Base-by-base conservation (phyloP, 2,888 invertebrate genomes). In the Nomada hirtipes region DNA sequence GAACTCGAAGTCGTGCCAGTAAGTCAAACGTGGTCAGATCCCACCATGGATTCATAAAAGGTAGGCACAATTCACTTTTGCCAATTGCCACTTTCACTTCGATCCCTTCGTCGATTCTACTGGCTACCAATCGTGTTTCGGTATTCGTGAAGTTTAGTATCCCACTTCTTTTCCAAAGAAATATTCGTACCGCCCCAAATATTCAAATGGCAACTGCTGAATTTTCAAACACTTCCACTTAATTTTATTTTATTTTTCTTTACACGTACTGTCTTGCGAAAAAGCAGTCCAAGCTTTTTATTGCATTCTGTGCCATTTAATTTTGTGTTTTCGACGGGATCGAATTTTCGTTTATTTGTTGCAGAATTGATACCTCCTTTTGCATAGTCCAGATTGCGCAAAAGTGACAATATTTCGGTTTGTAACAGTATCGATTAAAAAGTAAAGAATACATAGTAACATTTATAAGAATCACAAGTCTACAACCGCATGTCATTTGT, bases 41-140 rank as follows among this genome's bases (percentile, higher is more conserved):
- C 89, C 89, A 89, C 89, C 86, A 82, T 83, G 67, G 64, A 68
- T 76, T 80, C 67, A 71, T 79, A 82, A 83, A 85, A 82, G 78
- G 72, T 78, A 55, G 59, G 76, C 78, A 79, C 83, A 83, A 86
- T 82, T 84, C 82, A 78, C 88, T 85, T 91, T 89, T 88, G 86
- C 88, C 89, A 90, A 92, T 91, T 90, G 85, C 90, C 85, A 91
- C 92, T 92, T 92, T 92, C 92, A 92, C 93, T 90, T 74, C 87
- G 69, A 78, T 75, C 74, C 77, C 79, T 87, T 77, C 76, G 61
- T 83, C 71, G 59, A 82, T 67, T 69, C 68, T 80, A 64, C 20
- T 64, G 59, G 63, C 67, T 72, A 42, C 65, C 44, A 57, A 61
- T 52, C 53, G 57, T 13, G 59, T 42, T 65, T 42, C 42, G 52